A percentile compares a stretch with the other conserved stretches of the same genome.
These are phyloP conservation scores for Turnix velox DNA, from an alignment of 2,113 vertebrate genomes.

Conservation along the genomic window DNA sequence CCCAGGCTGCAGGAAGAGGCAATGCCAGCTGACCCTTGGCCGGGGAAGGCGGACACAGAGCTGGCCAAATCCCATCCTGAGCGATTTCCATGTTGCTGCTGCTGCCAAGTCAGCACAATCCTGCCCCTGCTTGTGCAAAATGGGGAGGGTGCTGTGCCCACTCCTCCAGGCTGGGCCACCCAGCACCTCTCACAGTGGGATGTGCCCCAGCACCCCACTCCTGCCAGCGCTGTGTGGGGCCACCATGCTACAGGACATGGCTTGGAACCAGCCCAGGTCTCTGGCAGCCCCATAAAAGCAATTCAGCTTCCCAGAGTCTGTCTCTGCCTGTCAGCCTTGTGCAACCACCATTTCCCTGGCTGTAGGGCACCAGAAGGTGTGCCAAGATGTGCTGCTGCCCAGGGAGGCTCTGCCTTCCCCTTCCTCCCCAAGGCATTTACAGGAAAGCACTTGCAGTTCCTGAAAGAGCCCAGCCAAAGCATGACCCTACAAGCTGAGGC, in stretches of 20 bases:
- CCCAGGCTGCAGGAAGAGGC: neutral
- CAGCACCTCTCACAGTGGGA: neutral
- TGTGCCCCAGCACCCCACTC: neutral
- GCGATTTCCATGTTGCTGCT: neutral
- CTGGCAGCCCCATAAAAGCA: rapidly evolving
- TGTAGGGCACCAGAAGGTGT: rapidly evolving
- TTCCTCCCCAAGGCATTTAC: neutral
- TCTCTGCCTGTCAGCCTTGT: neutral
- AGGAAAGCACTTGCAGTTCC: neutral
- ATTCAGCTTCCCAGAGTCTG: neutral
- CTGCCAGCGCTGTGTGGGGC: neutral
- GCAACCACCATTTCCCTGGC: neutral
- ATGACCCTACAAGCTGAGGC: rapidly evolving
- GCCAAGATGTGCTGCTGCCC: neutral
- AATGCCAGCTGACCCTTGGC: slow-evolving; percentile 30
- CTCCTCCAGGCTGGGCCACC: neutral
- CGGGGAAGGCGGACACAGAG: neutral
- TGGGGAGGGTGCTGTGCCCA: neutral
- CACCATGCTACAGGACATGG: rapidly evolving
- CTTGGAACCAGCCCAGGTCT: neutral
- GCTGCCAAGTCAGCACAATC: slow-evolving; percentile 8
- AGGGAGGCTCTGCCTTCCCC: neutral
- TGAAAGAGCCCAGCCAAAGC: neutral
- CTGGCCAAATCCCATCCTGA: neutral
- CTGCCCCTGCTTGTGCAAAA: neutral